These are phyloP conservation scores for Oncopodura yosiiana DNA, from an alignment of 1,140 invertebrate species.

Conservation along the genomic window DNA sequence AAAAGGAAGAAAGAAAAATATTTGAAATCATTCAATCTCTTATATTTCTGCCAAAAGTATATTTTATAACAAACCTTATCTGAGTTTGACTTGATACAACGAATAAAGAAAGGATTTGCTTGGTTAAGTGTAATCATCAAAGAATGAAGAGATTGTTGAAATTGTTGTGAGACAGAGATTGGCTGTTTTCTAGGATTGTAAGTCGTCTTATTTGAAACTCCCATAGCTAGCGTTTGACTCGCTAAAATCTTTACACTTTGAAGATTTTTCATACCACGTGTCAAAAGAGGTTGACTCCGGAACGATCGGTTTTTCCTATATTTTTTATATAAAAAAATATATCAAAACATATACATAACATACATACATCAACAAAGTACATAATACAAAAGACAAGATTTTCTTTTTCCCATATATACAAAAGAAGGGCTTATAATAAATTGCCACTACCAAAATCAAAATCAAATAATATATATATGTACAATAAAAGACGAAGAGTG, in stretches of 20 bases:
- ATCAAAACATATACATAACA: no score
- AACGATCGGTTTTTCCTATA: constrained; percentile 83
- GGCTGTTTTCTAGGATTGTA: constrained; percentile 74
- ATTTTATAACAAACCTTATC: constrained; percentile 55
- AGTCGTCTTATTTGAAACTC: constrained; percentile 43
- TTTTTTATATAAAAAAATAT: not conserved
- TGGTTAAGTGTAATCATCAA: constrained; percentile 89
- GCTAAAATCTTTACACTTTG: constrained; percentile 81
- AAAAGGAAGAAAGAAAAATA: constrained; percentile 5
- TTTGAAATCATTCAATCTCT: constrained; percentile 2
- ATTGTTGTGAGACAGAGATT: constrained; percentile 85
- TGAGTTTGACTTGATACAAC: constrained; percentile 91
- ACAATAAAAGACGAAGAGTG: no score
- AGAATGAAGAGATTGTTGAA: constrained; percentile 79
- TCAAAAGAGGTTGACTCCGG: constrained; percentile 62
- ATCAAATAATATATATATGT: no score
- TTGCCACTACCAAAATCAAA: no score
- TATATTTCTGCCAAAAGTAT: not conserved
- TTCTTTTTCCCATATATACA: no score
- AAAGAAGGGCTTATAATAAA: not conserved
- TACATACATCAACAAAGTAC: no score
- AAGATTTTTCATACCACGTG: constrained; percentile 74
- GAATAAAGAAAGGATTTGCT: constrained; percentile 92
- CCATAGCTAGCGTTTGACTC: constrained; percentile 43
- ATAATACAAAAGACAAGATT: no score